These are phyloP conservation scores for Orussus abietinus DNA, from an alignment of 1,140 invertebrate species.

Conservation along the genomic window DNA sequence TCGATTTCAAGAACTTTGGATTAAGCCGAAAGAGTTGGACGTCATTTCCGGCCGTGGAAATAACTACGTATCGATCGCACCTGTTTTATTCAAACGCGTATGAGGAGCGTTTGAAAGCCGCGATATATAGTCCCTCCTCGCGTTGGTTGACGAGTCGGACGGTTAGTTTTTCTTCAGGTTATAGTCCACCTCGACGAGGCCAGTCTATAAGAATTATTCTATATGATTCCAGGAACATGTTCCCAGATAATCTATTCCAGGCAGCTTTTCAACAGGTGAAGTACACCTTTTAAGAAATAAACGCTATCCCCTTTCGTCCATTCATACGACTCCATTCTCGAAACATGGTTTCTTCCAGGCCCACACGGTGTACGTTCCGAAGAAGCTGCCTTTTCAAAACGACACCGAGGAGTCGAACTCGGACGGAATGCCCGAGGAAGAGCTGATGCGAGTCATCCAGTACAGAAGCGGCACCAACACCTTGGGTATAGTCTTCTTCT, in stretches of 20 bases:
- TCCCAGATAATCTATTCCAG: conserved; percentile 85
- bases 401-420: conserved; percentile 40
- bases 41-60: too few species aligned
- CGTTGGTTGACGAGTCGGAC: conserved; percentile 1
- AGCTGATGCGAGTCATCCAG: conserved; percentile 53
- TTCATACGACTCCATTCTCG: not conserved
- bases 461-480: conserved; percentile 81
- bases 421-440: conserved; percentile 38
- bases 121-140: too few species aligned
- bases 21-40: too few species aligned
- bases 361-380: conserved; percentile 66
- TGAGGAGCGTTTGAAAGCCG: too few species aligned
- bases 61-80: not conserved
- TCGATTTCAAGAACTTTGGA: too few species aligned
- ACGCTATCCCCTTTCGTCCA: not conserved
- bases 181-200: too few species aligned
- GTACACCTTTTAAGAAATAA: conserved; percentile 2
- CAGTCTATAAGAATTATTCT: too few species aligned
- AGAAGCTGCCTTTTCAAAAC: conserved; percentile 42
- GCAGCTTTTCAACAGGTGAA: conserved; percentile 76
- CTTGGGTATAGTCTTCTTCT: conserved; percentile 84
- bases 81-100: not conserved
- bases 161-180: conserved; percentile 12
- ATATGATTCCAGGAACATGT: conserved; percentile 72
- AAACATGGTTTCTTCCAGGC: conserved; percentile 48